Evolutionary conservation across 2,113 vertebrate genomes (phyloP).

Genomic region (Pseudorectes ferrugineus): DNA sequence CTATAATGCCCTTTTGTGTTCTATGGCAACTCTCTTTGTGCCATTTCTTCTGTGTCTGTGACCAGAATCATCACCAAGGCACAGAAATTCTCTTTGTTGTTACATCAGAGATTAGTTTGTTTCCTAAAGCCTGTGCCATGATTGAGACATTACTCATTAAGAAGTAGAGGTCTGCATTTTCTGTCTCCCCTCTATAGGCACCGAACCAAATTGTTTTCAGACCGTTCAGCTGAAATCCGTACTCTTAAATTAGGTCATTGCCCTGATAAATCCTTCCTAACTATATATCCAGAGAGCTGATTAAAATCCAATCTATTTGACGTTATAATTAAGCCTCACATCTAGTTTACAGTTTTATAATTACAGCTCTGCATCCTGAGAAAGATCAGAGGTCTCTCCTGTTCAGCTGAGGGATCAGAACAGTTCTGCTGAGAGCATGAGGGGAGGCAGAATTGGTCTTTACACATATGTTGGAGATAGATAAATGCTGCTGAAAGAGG

Average conservation of each 20-base stretch:
- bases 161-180: not conserved
- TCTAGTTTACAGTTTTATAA: conserved; percentile 52
- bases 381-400: conserved; percentile 38
- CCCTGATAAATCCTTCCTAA: conserved; percentile 48
- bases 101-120: not conserved
- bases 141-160: not conserved
- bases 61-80: not conserved
- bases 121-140: not conserved
- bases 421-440: not conserved
- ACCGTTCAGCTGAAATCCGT: not conserved
- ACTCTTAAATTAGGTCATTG: conserved; percentile 47
- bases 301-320: conserved; percentile 60
- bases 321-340: conserved; percentile 53
- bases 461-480: not conserved
- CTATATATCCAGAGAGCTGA: conserved; percentile 37
- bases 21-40: not conserved
- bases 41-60: not conserved
- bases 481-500: not conserved
- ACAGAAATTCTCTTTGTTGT: not conserved
- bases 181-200: not conserved
- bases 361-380: conserved; percentile 24
- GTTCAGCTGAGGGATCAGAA: not conserved
- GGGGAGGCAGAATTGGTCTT: not conserved
- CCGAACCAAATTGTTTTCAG: not conserved
- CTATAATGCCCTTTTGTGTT: not conserved